Conservation (phyloP, 2,797 vertebrate genomes). For the Eospalax fontanierii region DNA sequence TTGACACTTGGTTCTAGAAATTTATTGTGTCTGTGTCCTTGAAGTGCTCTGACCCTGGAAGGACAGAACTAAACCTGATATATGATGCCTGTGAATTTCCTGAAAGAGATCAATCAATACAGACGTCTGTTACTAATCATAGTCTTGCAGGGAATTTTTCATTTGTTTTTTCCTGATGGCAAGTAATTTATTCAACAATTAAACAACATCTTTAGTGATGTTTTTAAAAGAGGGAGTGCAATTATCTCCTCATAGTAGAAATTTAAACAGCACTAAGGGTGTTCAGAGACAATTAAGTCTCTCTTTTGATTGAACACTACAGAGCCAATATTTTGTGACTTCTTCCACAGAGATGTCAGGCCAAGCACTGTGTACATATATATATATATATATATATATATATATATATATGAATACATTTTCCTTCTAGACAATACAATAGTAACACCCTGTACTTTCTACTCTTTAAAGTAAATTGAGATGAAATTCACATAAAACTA, state of each 20-base stretch:
- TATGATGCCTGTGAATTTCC: not conserved
- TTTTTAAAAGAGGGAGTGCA: constrained; percentile 10
- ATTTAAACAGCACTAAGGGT: not conserved
- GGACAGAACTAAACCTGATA: not conserved
- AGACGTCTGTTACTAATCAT: not conserved
- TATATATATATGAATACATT: not conserved
- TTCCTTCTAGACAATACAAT: not conserved
- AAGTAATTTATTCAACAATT: constrained; percentile 69
- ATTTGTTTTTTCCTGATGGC: constrained; percentile 57
- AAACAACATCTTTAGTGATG: constrained; percentile 20
- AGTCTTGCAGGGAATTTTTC: constrained; percentile 8
- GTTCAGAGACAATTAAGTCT: not conserved
- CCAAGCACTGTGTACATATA: not conserved
- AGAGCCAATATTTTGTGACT: not conserved
- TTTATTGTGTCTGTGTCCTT: not conserved
- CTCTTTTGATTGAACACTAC: not conserved
- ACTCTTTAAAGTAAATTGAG: not conserved
- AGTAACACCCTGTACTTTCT: not conserved
- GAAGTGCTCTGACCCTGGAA: not conserved
- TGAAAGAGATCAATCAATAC: not conserved
- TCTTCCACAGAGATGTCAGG: not conserved
- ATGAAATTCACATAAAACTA: not conserved
- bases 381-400: too few species aligned
- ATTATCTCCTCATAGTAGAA: not conserved
- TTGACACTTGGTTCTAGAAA: constrained; percentile 30